Conservation (phyloP, 2,113 vertebrate genomes). For the Vidua macroura region DNA sequence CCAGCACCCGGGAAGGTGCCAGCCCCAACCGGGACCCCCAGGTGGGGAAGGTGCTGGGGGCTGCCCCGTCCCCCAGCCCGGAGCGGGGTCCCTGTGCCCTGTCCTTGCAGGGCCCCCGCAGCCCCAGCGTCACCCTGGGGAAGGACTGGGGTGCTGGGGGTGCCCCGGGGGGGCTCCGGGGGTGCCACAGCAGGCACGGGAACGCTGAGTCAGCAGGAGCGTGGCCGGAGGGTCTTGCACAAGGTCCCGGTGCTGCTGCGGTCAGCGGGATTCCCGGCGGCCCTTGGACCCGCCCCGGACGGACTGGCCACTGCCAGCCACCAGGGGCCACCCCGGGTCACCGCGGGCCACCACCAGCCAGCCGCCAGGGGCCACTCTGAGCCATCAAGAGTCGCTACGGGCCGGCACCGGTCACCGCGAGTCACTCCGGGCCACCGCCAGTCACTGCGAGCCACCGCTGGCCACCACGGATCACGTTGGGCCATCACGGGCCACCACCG, state of each 20-base stretch:
- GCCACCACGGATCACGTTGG: fast-evolving
- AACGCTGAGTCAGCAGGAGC: not conserved
- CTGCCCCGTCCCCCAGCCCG: not conserved
- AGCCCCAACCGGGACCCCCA: not conserved
- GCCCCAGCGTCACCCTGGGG: not conserved
- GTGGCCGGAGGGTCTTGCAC: not conserved
- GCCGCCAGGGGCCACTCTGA: not conserved
- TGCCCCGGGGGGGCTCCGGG: not conserved
- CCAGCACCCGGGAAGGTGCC: not conserved
- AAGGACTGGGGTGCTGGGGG: not conserved
- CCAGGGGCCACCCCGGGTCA: not conserved
- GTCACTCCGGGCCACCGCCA: not conserved
- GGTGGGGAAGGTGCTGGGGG: not conserved
- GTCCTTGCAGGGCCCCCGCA: not conserved
- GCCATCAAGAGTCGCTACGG: not conserved
- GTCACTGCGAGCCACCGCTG: not conserved
- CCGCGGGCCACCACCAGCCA: not conserved
- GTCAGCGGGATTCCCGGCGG: not conserved
- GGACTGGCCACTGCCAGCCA: not conserved
- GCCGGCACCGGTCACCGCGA: not conserved
- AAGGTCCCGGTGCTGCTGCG: not conserved
- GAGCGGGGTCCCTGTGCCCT: not conserved
- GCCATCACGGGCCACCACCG: not conserved
- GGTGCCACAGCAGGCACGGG: not conserved
- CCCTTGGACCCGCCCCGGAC: not conserved